These are phyloP conservation scores for Eucidaris tribuloides DNA, from an alignment of 35 echinoderm and acorn worm species.

Conservation along the genomic window DNA sequence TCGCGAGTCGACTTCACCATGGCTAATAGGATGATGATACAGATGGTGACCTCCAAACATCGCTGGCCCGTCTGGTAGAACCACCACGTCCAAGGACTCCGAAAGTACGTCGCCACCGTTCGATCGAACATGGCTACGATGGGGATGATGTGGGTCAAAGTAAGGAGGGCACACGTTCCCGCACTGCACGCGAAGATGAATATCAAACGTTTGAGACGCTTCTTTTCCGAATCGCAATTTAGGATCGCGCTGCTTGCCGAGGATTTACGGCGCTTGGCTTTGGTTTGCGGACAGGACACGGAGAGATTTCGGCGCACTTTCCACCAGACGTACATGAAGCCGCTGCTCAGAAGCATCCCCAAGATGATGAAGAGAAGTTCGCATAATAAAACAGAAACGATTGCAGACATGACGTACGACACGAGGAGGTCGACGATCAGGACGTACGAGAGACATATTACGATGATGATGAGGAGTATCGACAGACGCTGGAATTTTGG, in stretches of 20 bases:
- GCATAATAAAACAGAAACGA: constrained; percentile 32
- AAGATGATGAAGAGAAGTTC: constrained; percentile 52
- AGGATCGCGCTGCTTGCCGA: background rate
- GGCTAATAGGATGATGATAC: constrained; percentile 32
- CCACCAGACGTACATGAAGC: constrained; percentile 35
- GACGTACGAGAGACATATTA: constrained; percentile 23
- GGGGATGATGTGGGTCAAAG: background rate
- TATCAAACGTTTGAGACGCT: constrained; percentile 32
- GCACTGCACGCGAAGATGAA: constrained; percentile 25
- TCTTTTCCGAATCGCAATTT: background rate
- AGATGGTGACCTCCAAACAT: constrained; percentile 21
- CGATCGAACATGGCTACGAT: background rate
- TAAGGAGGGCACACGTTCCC: background rate
- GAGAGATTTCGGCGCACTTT: constrained; percentile 37
- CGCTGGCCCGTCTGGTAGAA: constrained; percentile 29
- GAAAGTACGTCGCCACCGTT: background rate
- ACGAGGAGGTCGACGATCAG: constrained; percentile 48
- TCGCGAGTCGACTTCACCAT: constrained; percentile 20
- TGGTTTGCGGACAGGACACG: constrained; percentile 6
- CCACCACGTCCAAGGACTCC: constrained; percentile 30
- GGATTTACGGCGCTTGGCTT: background rate
- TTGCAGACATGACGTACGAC: constrained; percentile 19
- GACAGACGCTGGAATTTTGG: constrained; percentile 40
- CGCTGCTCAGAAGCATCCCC: constrained; percentile 19
- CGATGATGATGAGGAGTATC: constrained; percentile 17